These are phyloP conservation scores for Ericerus pela DNA, from an alignment of 1,140 invertebrate genomes.

Conservation along the genomic window DNA sequence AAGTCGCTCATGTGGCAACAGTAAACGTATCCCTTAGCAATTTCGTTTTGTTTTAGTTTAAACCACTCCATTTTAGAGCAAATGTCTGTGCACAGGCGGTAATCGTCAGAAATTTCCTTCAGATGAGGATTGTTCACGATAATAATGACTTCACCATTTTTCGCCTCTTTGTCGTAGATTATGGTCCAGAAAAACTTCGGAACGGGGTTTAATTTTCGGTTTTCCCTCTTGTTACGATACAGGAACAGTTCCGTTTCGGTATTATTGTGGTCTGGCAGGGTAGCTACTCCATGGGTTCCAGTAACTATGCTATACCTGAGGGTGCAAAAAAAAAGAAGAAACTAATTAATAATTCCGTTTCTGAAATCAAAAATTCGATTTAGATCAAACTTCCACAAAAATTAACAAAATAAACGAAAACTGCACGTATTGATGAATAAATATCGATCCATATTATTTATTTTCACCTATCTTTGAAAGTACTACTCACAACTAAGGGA, in stretches of 20 bases:
- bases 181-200: slow-evolving; percentile 46
- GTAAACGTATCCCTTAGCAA: slow-evolving; percentile 22
- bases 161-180: slow-evolving; percentile 36
- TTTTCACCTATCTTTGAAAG: no score
- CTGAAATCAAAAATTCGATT: no score
- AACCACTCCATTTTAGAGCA: slow-evolving; percentile 23
- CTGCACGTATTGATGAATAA: no score
- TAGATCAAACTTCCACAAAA: no score
- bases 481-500: no score
- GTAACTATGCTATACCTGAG: slow-evolving; percentile 34
- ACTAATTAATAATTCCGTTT: no score
- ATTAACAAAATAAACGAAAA: no score
- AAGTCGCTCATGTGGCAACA: slow-evolving; percentile 15
- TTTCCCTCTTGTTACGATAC: slow-evolving; percentile 30
- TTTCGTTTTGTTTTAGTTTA: slow-evolving; percentile 17
- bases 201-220: slow-evolving; percentile 34
- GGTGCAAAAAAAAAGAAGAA: no score
- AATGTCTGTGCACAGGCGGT: slow-evolving; percentile 13
- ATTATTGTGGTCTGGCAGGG: slow-evolving; percentile 33
- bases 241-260: slow-evolving; percentile 35
- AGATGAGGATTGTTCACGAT: slow-evolving; percentile 47
- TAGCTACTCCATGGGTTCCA: slow-evolving; percentile 38
- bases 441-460: no score
- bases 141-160: slow-evolving; percentile 40
- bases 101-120: background rate